Base-by-base conservation (phyloP, 2,113 vertebrate genomes). In the Heterocephalus glaber region DNA sequence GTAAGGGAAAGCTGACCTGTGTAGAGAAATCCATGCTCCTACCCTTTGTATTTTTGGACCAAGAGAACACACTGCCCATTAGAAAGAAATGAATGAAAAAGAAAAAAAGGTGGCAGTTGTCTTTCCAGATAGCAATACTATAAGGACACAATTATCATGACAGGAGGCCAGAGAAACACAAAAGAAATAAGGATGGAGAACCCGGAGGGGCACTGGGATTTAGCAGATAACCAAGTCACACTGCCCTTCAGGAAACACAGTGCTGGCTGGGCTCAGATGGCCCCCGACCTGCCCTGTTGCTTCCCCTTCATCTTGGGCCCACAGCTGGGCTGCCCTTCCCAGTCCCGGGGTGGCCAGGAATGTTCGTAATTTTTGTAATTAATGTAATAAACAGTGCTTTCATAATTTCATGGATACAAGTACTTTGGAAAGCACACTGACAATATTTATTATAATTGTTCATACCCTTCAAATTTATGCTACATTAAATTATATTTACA, bases 261-360 rank as follows among this genome's bases (percentile, higher is more conserved):
- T 24, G 3, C 3, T 1, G 26, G 20, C 19, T 6, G 47, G 24
- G 22, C 60, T 16, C 17, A 7, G 28, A 0, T 3, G 19, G 44
- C 41, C 76, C 76, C n/a, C 20, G 35, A 41, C 11, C 26, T 2
- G 2, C 17, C 38, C 24, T 19, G 52, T 26, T 52, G 24, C 52
- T 58, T 66, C 66, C 58, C 13, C 26, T 65, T 65, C 13, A 49
- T 38, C 56, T 74, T n/a, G 72, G 6, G 63, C 22, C 68, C 28
- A 13, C 4, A 14, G 28, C 44, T 5, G 2, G 74, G 52, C 54
- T 44, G 35, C 35, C 54, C 54, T 74, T 72, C 65, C 74, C 24
- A 6, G 89, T 28, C 65, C 83, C 6, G 11, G 12, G 0, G 65
- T 19, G 17, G 17, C 58, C 38, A 24, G 54, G 26, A 44, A 44